These are phyloP conservation scores for Enteromius radiatus DNA, from an alignment of 2,797 vertebrate species.

Conservation along the genomic window DNA sequence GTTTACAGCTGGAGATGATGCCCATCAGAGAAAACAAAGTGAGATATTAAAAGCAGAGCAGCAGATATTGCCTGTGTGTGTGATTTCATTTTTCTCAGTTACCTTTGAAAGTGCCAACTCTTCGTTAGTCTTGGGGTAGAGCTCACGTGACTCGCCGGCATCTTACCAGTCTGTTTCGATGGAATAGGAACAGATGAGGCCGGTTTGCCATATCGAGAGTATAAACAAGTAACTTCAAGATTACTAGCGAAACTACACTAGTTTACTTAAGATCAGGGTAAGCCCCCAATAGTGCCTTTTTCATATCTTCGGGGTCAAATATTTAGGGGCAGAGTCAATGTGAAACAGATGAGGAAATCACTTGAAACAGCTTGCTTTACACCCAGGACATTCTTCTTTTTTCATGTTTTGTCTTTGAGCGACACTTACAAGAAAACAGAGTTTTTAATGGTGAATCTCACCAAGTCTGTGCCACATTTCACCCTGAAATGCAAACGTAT, in stretches of 20 bases:
- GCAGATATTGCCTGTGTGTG: background rate
- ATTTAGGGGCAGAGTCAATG: background rate
- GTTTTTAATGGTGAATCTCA: background rate
- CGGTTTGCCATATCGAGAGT: background rate
- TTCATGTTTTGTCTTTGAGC: background rate
- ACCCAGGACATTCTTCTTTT: background rate
- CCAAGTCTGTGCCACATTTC: background rate
- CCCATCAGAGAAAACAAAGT: background rate
- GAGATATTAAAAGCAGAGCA: constrained; percentile 28
- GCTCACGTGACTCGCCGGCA: constrained; percentile 1
- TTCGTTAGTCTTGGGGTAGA: constrained; percentile 52
- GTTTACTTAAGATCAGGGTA: background rate
- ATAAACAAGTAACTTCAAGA: constrained; percentile 32
- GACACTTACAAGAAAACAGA: constrained; percentile 26
- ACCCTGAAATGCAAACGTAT: background rate
- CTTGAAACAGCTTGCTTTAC: constrained; percentile 4
- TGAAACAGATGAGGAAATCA: constrained; percentile 7
- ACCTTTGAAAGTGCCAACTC: constrained; percentile 57
- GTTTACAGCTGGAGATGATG: background rate
- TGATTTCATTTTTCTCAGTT: constrained; percentile 21
- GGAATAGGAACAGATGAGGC: background rate
- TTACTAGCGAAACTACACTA: background rate
- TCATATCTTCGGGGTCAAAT: constrained; percentile 50
- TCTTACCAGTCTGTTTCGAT: background rate
- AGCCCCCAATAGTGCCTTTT: constrained; percentile 59